Evolutionary conservation across 1,140 invertebrate genomes (phyloP), one percentile per base, ranked within the genome.

Genomic region (Drosophila murphyi): DNA sequence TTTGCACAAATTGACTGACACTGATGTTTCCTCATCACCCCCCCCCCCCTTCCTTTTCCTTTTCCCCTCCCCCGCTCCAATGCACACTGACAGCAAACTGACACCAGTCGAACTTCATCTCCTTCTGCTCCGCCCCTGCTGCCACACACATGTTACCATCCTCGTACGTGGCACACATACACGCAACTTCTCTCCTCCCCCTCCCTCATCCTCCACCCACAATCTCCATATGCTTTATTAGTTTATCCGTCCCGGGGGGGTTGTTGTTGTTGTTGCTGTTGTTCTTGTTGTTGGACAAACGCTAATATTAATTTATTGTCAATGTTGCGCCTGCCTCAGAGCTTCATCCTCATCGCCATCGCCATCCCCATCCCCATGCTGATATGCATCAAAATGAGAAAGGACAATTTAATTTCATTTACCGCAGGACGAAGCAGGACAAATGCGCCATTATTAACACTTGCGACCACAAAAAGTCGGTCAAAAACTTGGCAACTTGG

Each of bases 361-460:
- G 56, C 65, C 52, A 48, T 28, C 34, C 63, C 41, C 51, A 31
- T 12, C 31, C 60, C 65, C 52, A 48, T 59, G 73, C 72, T 51
- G 79, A 82, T 76, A 82, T 78, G 65, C 78, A 86, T 82, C 79
- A 65, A 69, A 75, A 88, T 89, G 85, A 89, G 83, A 87, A 88
- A 80, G 83, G 83, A 88, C 83, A 90, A 88, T 88, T 88, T 88
- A 88, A 88, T 88, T 88, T 88, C 80, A 88, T 88, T 88, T 88
- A 63, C 65, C 77, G 63, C 34, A 65, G 51, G 62, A 47, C 59
- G 39, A 39, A 45, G 43, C 57, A 72, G 67, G 80, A 73, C 76
- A 76, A 72, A 80, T 67, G 48, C 7, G 85, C 83, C 77, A 88
- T 88, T 88, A 89, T 88, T 80, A 85, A 88, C 83, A 88, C 83